Evolutionary conservation across 2,797 vertebrate species (phyloP).

Genomic region (Benthosema pterotum): DNA sequence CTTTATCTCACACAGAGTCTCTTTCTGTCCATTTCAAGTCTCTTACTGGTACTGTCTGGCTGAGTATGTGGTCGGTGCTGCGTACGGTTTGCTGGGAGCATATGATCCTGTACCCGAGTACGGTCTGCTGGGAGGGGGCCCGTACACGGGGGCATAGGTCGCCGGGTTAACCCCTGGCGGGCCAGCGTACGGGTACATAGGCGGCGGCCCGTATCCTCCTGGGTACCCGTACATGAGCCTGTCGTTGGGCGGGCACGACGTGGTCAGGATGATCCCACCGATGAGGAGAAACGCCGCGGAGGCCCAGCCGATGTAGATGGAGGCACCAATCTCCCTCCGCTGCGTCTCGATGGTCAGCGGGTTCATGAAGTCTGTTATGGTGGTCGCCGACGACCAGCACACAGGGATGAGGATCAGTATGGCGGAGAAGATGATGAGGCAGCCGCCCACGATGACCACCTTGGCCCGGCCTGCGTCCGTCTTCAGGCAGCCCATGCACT

Average conservation of each 20-base stretch:
- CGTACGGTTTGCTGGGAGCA: constrained; percentile 62
- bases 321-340: constrained; percentile 69
- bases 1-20: constrained; percentile 2
- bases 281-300: constrained; percentile 60
- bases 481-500: constrained; percentile 76
- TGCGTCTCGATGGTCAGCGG: constrained; percentile 48
- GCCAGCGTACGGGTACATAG: constrained; percentile 44
- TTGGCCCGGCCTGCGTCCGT: constrained; percentile 68
- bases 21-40: constrained; percentile 11
- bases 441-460: constrained; percentile 71
- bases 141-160: constrained; percentile 60
- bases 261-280: constrained; percentile 71
- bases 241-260: constrained; percentile 71
- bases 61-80: constrained; percentile 50
- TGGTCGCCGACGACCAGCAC: constrained; percentile 71
- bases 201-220: constrained; percentile 34
- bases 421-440: constrained; percentile 65
- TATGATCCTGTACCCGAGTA: constrained; percentile 66
- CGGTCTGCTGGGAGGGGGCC: constrained; percentile 47
- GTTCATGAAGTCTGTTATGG: constrained; percentile 67
- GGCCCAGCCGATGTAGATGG: constrained; percentile 76
- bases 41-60: constrained; percentile 55
- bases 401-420: constrained; percentile 67
- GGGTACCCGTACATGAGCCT: constrained; percentile 55
- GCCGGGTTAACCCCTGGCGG: constrained; percentile 11